Percentiles rank a stretch among this genome's conserved stretches.
Evolutionary conservation across 2,113 vertebrate genomes (phyloP).

Genomic region (Xenus cinereus): DNA sequence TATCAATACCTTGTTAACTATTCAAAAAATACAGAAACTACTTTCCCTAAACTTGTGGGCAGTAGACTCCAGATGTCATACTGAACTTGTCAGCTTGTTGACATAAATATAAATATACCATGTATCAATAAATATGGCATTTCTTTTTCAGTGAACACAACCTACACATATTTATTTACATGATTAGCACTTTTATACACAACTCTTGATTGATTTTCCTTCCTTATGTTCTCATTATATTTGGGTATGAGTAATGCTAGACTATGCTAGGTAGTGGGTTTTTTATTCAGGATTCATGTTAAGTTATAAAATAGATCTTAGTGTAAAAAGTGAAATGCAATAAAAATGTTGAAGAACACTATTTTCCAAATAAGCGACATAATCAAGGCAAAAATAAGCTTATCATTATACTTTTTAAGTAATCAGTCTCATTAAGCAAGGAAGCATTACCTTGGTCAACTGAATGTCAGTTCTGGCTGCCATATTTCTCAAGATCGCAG

Average conservation of each 20-base stretch:
- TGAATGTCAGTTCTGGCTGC: background rate
- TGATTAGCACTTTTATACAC: background rate
- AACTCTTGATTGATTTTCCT: background rate
- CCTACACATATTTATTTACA: background rate
- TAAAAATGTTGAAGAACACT: background rate
- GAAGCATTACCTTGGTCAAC: background rate
- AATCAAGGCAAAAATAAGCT: background rate
- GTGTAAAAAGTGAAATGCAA: background rate
- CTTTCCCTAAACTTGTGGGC: background rate
- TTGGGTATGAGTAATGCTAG: background rate
- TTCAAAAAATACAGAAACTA: background rate
- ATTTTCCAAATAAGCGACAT: background rate
- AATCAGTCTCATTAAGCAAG: background rate
- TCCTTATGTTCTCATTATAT: background rate
- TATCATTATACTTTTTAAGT: background rate
- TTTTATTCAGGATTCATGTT: background rate
- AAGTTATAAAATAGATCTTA: background rate
- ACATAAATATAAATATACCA: background rate
- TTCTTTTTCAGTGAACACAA: background rate
- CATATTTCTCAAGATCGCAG: background rate
- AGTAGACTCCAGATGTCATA: background rate
- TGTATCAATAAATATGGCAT: background rate
- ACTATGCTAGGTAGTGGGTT: background rate
- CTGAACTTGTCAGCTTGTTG: background rate
- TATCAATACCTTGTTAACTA: background rate